phyloP scores from a whole-genome alignment of 2,797 vertebrate genomes.

The Pagetopsis macropterus region DNA sequence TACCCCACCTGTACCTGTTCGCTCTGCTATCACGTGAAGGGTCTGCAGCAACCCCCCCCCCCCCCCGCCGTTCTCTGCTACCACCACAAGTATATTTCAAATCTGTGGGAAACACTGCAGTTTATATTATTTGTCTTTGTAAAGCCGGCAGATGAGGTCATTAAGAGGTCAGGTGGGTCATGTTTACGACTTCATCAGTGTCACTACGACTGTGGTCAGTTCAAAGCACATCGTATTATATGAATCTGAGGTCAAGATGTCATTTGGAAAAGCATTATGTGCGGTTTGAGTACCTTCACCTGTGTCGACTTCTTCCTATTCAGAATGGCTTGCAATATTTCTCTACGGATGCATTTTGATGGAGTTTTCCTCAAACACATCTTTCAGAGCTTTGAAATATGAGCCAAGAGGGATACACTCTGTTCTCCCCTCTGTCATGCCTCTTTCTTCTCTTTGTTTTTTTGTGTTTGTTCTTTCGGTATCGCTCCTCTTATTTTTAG shows the following conservation, averaged over 20 bases:
- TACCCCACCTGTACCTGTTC: neutral
- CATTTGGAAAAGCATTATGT: neutral
- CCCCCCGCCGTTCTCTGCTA: too few species aligned
- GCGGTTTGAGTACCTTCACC: slow-evolving; percentile 1
- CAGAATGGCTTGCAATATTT: slow-evolving; percentile 29
- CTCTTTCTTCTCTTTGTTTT: slow-evolving; percentile 38
- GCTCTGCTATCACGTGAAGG: too few species aligned
- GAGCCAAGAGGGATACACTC: slow-evolving; percentile 47
- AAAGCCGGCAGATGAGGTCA: slow-evolving; percentile 10
- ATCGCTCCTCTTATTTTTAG: slow-evolving; percentile 28
- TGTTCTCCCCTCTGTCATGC: slow-evolving; percentile 27
- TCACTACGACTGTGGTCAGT: slow-evolving; percentile 1
- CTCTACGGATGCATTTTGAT: slow-evolving; percentile 52
- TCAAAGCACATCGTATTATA: neutral
- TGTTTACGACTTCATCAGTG: slow-evolving; percentile 5
- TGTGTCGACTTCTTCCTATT: slow-evolving; percentile 25
- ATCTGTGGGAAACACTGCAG: neutral
- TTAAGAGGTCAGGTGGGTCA: slow-evolving; percentile 17
- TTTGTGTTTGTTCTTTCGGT: slow-evolving; percentile 39
- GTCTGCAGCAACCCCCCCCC: too few species aligned
- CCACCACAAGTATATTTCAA: too few species aligned
- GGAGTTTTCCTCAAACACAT: slow-evolving; percentile 55
- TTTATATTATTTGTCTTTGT: neutral
- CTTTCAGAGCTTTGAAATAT: slow-evolving; percentile 61
- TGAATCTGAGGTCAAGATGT: neutral